phyloP scores from a whole-genome alignment of 2,797 vertebrate genomes.

The Darevskia nairensis region DNA sequence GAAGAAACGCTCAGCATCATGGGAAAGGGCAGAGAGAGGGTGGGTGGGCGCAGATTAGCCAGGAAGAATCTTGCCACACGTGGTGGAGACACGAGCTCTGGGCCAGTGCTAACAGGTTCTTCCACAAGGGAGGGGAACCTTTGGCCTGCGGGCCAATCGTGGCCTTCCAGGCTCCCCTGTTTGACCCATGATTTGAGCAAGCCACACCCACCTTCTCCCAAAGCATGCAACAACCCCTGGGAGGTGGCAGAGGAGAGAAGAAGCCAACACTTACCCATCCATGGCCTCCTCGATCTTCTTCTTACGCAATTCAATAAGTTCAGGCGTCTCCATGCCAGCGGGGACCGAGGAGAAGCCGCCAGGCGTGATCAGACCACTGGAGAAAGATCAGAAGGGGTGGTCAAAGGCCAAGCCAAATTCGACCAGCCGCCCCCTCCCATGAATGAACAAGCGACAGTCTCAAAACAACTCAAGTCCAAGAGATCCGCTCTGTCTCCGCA shows the following conservation, averaged over 20 bases:
- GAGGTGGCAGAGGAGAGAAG: rapidly evolving
- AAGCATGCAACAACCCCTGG: no score
- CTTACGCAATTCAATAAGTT: constrained; percentile 94
- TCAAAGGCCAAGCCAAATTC: neutral
- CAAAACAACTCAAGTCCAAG: no score
- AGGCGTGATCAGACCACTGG: constrained; percentile 91
- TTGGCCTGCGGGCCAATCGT: no score
- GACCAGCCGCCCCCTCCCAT: neutral
- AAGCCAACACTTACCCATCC: constrained; percentile 83
- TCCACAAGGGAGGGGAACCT: neutral
- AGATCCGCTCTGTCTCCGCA: no score
- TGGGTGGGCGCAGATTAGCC: rapidly evolving
- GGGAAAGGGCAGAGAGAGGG: no score
- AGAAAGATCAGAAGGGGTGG: neutral
- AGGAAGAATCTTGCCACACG: no score
- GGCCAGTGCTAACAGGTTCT: neutral
- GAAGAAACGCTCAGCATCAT: neutral
- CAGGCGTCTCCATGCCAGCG: constrained; percentile 94
- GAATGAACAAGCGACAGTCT: no score
- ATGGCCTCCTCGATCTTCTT: constrained; percentile 96
- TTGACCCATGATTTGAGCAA: no score
- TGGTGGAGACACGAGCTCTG: neutral
- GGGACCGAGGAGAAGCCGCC: constrained; percentile 93
- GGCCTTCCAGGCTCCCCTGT: neutral
- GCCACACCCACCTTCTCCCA: no score